A percentile compares a stretch with the other conserved stretches of the same genome.
These are phyloP conservation scores for Drosophila heteroneura DNA, from an alignment of 2,888 invertebrate genomes.

Conservation along the genomic window DNA sequence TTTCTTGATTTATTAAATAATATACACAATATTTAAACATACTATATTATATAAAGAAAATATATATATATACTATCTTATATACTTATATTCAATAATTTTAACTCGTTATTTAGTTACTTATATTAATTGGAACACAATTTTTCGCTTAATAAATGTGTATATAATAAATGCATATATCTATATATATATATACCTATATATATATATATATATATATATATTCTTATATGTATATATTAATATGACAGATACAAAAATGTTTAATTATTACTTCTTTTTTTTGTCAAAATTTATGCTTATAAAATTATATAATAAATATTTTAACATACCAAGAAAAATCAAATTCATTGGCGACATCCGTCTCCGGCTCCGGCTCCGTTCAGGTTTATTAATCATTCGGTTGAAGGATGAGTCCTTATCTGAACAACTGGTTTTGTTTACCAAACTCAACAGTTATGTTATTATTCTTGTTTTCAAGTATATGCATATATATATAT, in stretches of 20 bases:
- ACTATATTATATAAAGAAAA: conserved; percentile 30
- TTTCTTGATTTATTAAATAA: conserved; percentile 22
- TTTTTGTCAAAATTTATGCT: conserved; percentile 69
- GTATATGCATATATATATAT: background rate
- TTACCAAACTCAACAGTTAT: background rate
- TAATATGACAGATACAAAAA: conserved; percentile 26
- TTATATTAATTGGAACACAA: conserved; percentile 63
- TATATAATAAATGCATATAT: conserved; percentile 34
- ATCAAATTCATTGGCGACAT: conserved; percentile 13
- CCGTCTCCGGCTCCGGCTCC: no score
- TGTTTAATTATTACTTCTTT: conserved; percentile 48
- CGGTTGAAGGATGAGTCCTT: background rate
- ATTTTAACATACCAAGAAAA: conserved; percentile 74
- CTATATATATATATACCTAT: conserved; percentile 23
- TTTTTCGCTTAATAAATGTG: conserved; percentile 38
- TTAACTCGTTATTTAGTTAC: conserved; percentile 78
- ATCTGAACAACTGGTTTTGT: background rate
- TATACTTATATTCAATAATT: conserved; percentile 56
- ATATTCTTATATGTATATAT: conserved; percentile 28
- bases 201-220: conserved; percentile 19
- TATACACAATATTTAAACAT: conserved; percentile 32
- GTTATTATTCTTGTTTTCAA: background rate
- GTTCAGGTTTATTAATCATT: background rate
- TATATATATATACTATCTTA: conserved; percentile 31
- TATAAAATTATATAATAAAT: conserved; percentile 71